phyloP scores from a whole-genome alignment of 2,113 vertebrate genomes.

The Cavia aperea region DNA sequence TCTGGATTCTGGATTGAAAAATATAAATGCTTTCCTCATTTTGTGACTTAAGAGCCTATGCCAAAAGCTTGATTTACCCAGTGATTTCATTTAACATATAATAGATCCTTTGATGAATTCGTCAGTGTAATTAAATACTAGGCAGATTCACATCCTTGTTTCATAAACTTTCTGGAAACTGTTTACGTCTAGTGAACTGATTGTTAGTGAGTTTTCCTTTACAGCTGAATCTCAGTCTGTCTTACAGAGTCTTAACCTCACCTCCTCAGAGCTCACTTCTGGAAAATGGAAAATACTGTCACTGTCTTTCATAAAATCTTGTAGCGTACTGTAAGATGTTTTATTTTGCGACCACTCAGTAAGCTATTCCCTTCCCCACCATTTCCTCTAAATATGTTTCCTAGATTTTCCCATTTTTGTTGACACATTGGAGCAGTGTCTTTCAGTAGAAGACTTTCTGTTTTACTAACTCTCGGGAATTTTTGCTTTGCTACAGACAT shows the following conservation, averaged over 20 bases:
- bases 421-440: not conserved
- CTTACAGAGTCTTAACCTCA: not conserved
- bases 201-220: not conserved
- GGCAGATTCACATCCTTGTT: not conserved
- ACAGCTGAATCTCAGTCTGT: not conserved
- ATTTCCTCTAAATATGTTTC: not conserved
- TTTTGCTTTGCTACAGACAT: not conserved
- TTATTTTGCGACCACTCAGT: not conserved
- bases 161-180: not conserved
- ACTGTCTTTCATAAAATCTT: not conserved
- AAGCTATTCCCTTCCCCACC: not conserved
- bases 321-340: not conserved
- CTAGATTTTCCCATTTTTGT: not conserved
- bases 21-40: not conserved
- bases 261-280: not conserved
- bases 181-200: not conserved
- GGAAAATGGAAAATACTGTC: not conserved
- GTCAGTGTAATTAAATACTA: not conserved
- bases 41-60: not conserved
- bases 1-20: not conserved
- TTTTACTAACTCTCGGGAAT: not conserved
- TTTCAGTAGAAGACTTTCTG: not conserved
- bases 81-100: not conserved
- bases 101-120: not conserved
- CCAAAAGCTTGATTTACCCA: not conserved